These are phyloP conservation scores for Chymomyza amoena DNA, from an alignment of 2,888 invertebrate genomes.

Conservation along the genomic window DNA sequence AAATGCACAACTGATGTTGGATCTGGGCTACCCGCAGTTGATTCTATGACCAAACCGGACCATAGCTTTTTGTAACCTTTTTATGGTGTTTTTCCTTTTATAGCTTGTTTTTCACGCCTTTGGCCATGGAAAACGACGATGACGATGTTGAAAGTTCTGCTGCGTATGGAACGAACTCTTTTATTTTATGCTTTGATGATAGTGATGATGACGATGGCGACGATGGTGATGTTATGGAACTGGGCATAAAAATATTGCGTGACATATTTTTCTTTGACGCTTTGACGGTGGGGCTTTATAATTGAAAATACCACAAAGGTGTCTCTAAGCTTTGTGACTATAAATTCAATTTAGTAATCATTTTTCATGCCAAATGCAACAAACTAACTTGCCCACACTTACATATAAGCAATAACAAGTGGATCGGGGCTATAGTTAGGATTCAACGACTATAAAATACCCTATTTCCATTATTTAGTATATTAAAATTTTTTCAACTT, in stretches of 20 bases:
- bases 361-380: conserved; percentile 32
- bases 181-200: conserved; percentile 3
- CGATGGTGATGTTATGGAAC: background rate
- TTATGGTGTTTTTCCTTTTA: conserved; percentile 42
- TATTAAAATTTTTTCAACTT: no score
- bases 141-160: background rate
- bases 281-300: conserved; percentile 54
- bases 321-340: conserved; percentile 65
- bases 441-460: no score
- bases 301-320: conserved; percentile 71
- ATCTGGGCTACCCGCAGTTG: background rate
- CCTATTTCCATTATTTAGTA: no score
- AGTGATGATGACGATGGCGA: no score
- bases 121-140: conserved; percentile 31
- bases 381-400: background rate
- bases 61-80: conserved; percentile 22
- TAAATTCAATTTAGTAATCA: conserved; percentile 71
- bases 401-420: background rate
- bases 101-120: conserved; percentile 62
- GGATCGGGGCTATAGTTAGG: no score
- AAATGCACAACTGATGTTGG: conserved; percentile 23
- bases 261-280: conserved; percentile 50
- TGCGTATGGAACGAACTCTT: background rate
- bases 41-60: background rate
- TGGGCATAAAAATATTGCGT: conserved; percentile 17